These are phyloP conservation scores for Neodiprion fabricii DNA, from an alignment of 1,140 invertebrate genomes.

Conservation along the genomic window DNA sequence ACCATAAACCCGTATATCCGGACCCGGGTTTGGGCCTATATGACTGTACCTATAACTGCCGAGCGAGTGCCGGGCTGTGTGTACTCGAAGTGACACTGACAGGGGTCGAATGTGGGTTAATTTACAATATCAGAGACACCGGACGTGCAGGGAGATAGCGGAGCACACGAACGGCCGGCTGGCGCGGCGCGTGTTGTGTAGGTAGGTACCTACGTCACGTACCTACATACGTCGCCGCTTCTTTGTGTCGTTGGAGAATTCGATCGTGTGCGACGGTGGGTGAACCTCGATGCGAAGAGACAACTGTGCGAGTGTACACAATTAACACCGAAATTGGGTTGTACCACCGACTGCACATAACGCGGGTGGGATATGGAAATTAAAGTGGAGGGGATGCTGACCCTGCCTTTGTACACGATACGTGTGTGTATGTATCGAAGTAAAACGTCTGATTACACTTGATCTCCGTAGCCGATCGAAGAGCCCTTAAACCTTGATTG, in stretches of 20 bases:
- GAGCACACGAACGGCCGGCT: constrained; percentile 16
- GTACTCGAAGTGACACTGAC: constrained; percentile 9
- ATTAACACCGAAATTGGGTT: not conserved
- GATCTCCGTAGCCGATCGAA: too few species aligned
- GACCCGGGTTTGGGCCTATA: too few species aligned
- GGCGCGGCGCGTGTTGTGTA: not conserved
- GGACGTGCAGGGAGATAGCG: constrained; percentile 31
- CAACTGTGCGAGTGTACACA: not conserved
- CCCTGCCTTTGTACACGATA: not conserved
- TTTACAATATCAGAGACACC: constrained; percentile 41
- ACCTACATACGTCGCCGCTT: not conserved
- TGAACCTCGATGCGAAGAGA: not conserved
- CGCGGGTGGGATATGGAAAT: not conserved
- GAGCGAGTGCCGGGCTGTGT: not conserved
- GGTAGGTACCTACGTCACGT: too few species aligned
- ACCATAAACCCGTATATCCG: not conserved
- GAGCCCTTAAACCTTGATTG: too few species aligned
- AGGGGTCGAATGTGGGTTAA: constrained; percentile 40
- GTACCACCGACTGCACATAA: not conserved
- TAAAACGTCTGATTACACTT: not conserved
- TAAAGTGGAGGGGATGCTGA: not conserved
- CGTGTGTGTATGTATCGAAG: not conserved
- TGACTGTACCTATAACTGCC: not conserved
- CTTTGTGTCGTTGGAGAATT: not conserved
- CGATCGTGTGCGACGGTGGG: not conserved